Evolutionary conservation across 2,113 vertebrate species (phyloP).

Genomic region (Oxyura jamaicensis): DNA sequence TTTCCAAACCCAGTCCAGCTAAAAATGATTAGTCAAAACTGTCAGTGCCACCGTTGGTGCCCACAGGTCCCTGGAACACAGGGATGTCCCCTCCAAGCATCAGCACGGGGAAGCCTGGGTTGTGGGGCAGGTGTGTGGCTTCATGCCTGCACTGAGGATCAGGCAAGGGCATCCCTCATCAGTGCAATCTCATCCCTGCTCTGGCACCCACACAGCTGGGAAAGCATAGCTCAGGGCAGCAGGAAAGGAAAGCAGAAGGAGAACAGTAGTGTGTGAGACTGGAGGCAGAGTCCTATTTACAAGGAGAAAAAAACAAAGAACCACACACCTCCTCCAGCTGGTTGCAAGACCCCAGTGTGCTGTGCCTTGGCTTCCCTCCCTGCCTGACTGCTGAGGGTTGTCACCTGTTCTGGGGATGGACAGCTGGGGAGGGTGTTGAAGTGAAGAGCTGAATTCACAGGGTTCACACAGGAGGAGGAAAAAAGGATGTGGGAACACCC

Average conservation of each 20-base stretch:
- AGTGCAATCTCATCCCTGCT: neutral
- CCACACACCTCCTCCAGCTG: neutral
- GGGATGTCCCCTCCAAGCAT: neutral
- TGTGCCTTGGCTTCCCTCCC: too few relatives aligned
- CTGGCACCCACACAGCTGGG: accelerated
- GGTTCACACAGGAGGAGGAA: too few relatives aligned
- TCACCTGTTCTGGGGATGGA: too few relatives aligned
- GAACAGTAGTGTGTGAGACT: neutral
- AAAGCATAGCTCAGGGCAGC: neutral
- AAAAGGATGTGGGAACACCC: too few relatives aligned
- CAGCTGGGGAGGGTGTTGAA: too few relatives aligned
- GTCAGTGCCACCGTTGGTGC: neutral
- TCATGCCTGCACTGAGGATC: neutral
- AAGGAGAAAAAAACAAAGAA: neutral
- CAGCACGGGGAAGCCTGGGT: neutral
- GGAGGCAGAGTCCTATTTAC: neutral
- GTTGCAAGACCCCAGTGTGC: too few relatives aligned
- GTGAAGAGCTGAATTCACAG: too few relatives aligned
- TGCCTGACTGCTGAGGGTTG: too few relatives aligned
- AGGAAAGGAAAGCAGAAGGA: too few relatives aligned
- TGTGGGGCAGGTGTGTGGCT: accelerated
- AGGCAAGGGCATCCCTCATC: neutral
- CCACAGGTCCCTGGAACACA: too few relatives aligned
- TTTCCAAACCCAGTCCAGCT: neutral
- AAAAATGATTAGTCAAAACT: neutral